Percentiles rank a stretch among this genome's conserved stretches.
Evolutionary conservation across 2,113 vertebrate species (phyloP).

Genomic region (Semnornis frantzii): DNA sequence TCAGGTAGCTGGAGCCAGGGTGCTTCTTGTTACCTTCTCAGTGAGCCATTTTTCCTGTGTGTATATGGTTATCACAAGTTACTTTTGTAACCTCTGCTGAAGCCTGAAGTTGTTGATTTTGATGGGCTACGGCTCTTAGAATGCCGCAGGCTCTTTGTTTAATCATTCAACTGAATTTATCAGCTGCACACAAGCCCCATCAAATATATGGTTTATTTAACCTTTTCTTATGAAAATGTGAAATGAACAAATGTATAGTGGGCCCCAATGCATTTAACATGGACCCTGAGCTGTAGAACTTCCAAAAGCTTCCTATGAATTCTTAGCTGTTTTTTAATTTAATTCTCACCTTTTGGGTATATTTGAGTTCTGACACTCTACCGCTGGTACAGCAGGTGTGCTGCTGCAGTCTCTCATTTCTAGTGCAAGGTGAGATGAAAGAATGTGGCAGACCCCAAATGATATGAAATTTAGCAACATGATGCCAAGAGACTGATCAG

Average conservation of each 20-base stretch:
- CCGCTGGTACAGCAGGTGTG: neutral
- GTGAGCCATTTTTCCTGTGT: neutral
- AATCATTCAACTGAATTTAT: conserved; percentile 15
- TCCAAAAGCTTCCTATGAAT: neutral
- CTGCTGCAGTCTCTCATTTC: neutral
- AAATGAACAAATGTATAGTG: neutral
- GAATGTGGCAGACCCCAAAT: neutral
- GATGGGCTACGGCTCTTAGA: neutral
- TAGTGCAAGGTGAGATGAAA: neutral
- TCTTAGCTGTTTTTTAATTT: neutral
- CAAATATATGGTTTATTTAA: neutral
- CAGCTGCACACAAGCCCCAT: neutral
- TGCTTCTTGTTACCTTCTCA: neutral
- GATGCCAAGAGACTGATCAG: neutral
- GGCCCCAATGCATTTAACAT: neutral
- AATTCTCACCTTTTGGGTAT: neutral
- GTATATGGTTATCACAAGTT: neutral
- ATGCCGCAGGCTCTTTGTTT: conserved; percentile 9
- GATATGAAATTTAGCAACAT: rapidly evolving
- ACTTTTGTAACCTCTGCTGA: neutral
- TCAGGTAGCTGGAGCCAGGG: neutral
- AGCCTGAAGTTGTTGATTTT: neutral
- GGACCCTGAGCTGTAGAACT: neutral
- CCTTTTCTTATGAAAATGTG: neutral
- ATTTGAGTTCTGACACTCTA: neutral